Evolutionary conservation across 2,888 invertebrate genomes (phyloP).

Genomic region (Drosophila emarginata): DNA sequence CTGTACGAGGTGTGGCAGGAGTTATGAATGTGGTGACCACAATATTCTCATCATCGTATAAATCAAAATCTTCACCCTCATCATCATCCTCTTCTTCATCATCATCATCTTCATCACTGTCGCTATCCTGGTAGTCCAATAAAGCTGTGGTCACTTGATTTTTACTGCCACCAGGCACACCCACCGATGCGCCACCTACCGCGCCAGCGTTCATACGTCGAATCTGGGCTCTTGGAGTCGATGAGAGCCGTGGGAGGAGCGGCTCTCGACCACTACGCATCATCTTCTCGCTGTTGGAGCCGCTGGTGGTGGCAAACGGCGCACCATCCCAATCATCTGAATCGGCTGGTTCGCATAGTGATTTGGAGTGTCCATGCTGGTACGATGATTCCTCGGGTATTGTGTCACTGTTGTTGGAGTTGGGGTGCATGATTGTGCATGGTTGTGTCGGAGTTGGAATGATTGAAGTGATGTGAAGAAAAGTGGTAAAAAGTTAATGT

Average conservation of each 20-base stretch:
- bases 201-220: conserved; percentile 83
- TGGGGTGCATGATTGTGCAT: conserved; percentile 36
- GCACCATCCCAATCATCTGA: conserved; percentile 82
- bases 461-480: conserved; percentile 60
- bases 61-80: conserved; percentile 81
- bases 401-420: conserved; percentile 83
- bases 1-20: conserved; percentile 48
- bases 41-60: conserved; percentile 82
- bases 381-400: conserved; percentile 88
- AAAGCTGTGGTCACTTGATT: conserved; percentile 84
- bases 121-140: conserved; percentile 83
- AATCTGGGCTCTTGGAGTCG: conserved; percentile 85
- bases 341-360: conserved; percentile 84
- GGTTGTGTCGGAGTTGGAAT: conserved; percentile 24
- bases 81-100: conserved; percentile 77
- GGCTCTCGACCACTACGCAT: conserved; percentile 82
- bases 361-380: conserved; percentile 84
- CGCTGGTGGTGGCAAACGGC: conserved; percentile 76
- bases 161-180: conserved; percentile 81
- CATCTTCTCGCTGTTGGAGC: conserved; percentile 60
- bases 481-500: conserved; percentile 75
- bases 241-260: conserved; percentile 84
- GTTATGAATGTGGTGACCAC: conserved; percentile 80
- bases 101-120: conserved; percentile 73
- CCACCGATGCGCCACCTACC: conserved; percentile 51